Evolutionary conservation across 2,797 vertebrate species (phyloP).

Genomic region (Tapera naevia): DNA sequence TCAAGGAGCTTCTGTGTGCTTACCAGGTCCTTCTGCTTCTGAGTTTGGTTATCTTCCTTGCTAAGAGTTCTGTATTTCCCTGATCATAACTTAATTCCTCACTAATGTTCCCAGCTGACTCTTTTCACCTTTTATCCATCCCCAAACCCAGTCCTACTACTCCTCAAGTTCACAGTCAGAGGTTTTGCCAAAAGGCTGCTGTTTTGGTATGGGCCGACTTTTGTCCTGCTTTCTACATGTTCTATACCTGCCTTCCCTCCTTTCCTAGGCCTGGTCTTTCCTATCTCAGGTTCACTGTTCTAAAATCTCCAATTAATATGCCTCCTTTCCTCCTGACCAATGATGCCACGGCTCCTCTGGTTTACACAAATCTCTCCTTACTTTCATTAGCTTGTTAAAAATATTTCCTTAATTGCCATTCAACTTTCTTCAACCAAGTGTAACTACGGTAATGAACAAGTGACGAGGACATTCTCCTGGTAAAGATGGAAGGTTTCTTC

Average conservation of each 20-base stretch:
- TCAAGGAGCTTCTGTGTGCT: constrained; percentile 14
- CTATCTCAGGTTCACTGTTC: not conserved
- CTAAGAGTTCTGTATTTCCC: not conserved
- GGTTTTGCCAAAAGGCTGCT: not conserved
- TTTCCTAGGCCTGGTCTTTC: not conserved
- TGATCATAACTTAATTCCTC: not conserved
- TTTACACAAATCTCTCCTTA: not conserved
- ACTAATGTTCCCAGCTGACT: not conserved
- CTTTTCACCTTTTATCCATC: not conserved
- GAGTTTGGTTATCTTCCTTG: not conserved
- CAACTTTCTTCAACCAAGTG: not conserved
- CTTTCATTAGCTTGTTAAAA: not conserved
- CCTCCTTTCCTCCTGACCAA: not conserved
- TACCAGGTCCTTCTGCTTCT: not conserved
- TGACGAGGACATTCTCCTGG: not conserved
- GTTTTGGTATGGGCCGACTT: not conserved
- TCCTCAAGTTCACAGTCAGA: not conserved
- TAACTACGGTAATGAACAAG: not conserved
- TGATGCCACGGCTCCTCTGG: not conserved
- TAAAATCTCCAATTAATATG: not conserved
- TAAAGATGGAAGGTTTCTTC: not conserved
- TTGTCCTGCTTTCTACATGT: not conserved
- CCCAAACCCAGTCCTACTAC: not conserved
- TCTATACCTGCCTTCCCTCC: not conserved
- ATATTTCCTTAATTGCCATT: not conserved